Evolutionary conservation across 1,140 invertebrate genomes (phyloP), one percentile per base, ranked within the genome.

Genomic region (Aphelenchoides avenae): DNA sequence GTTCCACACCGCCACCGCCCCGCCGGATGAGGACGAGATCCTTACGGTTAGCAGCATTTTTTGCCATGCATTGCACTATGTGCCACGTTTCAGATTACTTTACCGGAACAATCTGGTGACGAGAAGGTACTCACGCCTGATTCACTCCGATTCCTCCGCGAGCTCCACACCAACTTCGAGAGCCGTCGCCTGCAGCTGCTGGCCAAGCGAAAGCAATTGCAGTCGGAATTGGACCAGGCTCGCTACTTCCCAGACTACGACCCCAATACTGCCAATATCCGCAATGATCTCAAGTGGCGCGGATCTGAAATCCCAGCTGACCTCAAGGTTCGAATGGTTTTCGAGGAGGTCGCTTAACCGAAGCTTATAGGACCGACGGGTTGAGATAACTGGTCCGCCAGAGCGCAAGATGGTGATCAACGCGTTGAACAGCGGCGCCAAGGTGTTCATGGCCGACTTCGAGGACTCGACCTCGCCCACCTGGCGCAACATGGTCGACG

Each of bases 381-480:
- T 78, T 22, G 77, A 78, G 62, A 78, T 78, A 36, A 78, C 77
- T 29, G 77, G 77, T 6, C 77, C 77, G 34, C 78, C 78, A 7
- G 77, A 78, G 33, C 57, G 77, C n/a, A 78, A 78, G 52, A 78
- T 78, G 77, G 73, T 78, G 13, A 79, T 78, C 51, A 78, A 78
- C 43, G 75, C 77, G 6, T 42, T 77, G 40, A 77, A 78, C 51
- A 64, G 60, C 48, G 76, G 76, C 22, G 77, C 77, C 1, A 74
- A 75, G 27, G 75, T 78, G 15, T 78, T 79, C 62, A 78, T 78
- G 77, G 77, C 77, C 15, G 77, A 78, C 51, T 78, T 78, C 52
- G 77, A 78, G 36, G 86, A 86, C 79, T 85, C 85, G 0, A 84
- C 86, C 60, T 86, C 85, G 64, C 85, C 86, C 1, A 85, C 84